These are phyloP conservation scores for Drosophila triauraria DNA, from an alignment of 1,140 invertebrate species.

Conservation along the genomic window DNA sequence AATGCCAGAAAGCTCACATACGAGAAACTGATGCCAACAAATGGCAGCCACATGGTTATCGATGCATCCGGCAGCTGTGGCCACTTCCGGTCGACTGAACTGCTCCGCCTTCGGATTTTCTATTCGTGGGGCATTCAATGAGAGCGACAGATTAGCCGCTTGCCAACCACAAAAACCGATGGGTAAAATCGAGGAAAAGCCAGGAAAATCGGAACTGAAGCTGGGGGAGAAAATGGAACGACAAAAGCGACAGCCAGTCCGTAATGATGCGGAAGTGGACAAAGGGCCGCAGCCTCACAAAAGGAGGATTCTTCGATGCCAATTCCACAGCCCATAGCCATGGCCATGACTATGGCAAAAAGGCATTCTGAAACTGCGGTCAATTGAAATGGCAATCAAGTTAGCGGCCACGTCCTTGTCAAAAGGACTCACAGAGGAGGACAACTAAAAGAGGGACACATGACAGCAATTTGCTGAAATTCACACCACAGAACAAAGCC, in stretches of 20 bases:
- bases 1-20: constrained; percentile 20
- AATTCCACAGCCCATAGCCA: constrained; percentile 20
- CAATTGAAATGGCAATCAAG: constrained; percentile 84
- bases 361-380: constrained; percentile 81
- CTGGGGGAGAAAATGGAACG: constrained; percentile 38
- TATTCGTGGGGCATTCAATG: constrained; percentile 55
- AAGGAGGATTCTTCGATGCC: constrained; percentile 36
- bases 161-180: constrained; percentile 45
- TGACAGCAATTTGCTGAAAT: constrained; percentile 60
- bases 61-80: constrained; percentile 75
- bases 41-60: constrained; percentile 70
- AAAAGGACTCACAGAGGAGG: constrained; percentile 39
- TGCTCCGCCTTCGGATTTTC: constrained; percentile 23
- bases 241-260: constrained; percentile 61
- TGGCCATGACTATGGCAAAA: constrained; percentile 24
- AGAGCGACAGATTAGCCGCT: constrained; percentile 73
- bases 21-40: constrained; percentile 3
- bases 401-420: constrained; percentile 75
- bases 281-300: constrained; percentile 59
- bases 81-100: constrained; percentile 64
- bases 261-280: constrained; percentile 79
- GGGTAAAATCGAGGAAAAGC: constrained; percentile 26
- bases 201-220: constrained; percentile 14
- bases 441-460: constrained; percentile 15
- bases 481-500: constrained; percentile 57